Conservation (phyloP, 2,888 invertebrate species). For the Brachylomia viminalis region DNA sequence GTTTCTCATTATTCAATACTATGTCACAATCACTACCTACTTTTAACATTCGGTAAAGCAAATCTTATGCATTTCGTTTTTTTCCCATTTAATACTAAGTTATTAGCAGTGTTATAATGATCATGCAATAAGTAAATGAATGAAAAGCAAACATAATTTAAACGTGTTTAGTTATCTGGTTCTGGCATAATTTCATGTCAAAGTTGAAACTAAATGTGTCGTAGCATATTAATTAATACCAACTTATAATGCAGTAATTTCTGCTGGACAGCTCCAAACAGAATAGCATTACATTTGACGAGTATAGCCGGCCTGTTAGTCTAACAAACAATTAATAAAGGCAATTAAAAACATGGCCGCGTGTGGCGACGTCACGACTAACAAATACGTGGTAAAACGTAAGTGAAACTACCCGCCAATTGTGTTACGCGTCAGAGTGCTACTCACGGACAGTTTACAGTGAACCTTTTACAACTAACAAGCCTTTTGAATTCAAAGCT, state of each 20-base stretch:
- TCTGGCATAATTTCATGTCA: not conserved
- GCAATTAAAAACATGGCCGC: slow-evolving; percentile 31
- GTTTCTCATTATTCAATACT: too few species aligned
- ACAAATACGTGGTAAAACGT: slow-evolving; percentile 13
- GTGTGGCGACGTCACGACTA: slow-evolving; percentile 9
- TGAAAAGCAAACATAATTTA: not conserved
- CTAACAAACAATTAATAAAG: slow-evolving; percentile 32
- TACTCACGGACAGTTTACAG: not conserved
- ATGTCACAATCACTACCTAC: too few species aligned
- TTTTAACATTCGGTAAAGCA: too few species aligned
- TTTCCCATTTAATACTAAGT: too few species aligned
- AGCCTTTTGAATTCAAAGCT: not conserved
- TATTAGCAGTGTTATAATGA: too few species aligned
- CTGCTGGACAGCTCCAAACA: not conserved
- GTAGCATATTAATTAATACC: not conserved
- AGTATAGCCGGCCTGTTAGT: not conserved
- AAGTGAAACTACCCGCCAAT: not conserved
- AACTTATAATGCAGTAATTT: not conserved
- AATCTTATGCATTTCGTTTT: too few species aligned
- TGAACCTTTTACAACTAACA: not conserved
- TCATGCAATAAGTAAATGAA: not conserved
- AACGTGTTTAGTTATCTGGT: not conserved
- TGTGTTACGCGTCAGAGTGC: not conserved
- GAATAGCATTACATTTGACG: slow-evolving; percentile 8
- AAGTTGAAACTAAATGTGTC: not conserved